Evolutionary conservation across 1,140 invertebrate genomes (phyloP).

Genomic region (Campoletis sonorensis): DNA sequence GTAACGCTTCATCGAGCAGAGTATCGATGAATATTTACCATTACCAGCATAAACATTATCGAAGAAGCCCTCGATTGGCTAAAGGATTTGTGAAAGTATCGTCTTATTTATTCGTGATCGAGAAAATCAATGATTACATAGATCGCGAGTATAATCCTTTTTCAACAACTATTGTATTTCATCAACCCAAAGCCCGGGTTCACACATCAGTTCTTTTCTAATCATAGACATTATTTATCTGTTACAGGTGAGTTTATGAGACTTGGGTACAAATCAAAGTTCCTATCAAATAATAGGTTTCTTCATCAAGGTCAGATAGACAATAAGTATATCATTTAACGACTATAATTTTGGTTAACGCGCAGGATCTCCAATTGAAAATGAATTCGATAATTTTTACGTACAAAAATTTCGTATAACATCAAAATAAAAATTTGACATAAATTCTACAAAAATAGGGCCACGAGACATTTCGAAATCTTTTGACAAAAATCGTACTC

Average conservation of each 20-base stretch:
- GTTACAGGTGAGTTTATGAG: slow-evolving; percentile 32
- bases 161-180: not conserved
- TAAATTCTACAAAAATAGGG: not conserved
- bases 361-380: too few species aligned
- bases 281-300: slow-evolving; percentile 1
- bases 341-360: slow-evolving; percentile 15
- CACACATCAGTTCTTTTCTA: not conserved
- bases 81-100: too few species aligned
- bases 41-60: too few species aligned
- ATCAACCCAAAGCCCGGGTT: not conserved
- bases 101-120: too few species aligned
- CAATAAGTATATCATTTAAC: not conserved
- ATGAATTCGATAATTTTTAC: too few species aligned
- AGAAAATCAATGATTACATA: not conserved
- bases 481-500: too few species aligned
- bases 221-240: slow-evolving; percentile 20
- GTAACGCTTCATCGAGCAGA: too few species aligned
- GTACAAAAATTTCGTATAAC: too few species aligned
- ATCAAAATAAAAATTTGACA: not conserved
- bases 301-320: slow-evolving; percentile 31
- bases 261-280: not conserved
- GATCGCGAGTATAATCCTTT: not conserved
- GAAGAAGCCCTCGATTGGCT: too few species aligned
- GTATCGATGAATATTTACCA: too few species aligned
- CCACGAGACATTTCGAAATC: not conserved